These are phyloP conservation scores for Acronicta leporina DNA, from an alignment of 2,888 invertebrate species.

Conservation along the genomic window DNA sequence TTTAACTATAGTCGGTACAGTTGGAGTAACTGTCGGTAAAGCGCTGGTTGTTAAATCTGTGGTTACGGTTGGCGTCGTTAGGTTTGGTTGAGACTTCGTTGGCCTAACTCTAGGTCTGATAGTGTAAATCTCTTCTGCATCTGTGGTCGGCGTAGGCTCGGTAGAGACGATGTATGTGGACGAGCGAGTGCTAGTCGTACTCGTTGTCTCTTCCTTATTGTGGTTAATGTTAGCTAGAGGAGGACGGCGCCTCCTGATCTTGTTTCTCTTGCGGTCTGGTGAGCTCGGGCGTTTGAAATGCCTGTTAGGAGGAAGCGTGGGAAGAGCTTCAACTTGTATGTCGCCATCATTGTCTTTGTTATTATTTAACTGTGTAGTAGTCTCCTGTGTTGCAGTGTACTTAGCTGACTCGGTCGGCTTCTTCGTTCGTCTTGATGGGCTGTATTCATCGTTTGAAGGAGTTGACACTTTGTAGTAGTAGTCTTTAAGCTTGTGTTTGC, in stretches of 20 bases:
- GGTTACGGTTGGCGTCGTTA: conserved; percentile 82
- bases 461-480: conserved; percentile 85
- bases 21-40: conserved; percentile 83
- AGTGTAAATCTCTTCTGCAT: conserved; percentile 75
- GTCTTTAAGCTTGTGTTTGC: conserved; percentile 82
- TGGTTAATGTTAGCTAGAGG: conserved; percentile 70
- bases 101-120: conserved; percentile 79
- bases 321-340: conserved; percentile 73
- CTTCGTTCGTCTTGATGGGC: conserved; percentile 76
- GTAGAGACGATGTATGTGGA: conserved; percentile 62
- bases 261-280: conserved; percentile 78
- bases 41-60: conserved; percentile 85
- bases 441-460: conserved; percentile 75
- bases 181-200: conserved; percentile 46
- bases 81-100: conserved; percentile 68
- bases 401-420: conserved; percentile 73
- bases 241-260: conserved; percentile 84
- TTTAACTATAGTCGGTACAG: conserved; percentile 79
- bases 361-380: conserved; percentile 68
- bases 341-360: conserved; percentile 62
- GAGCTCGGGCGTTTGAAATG: conserved; percentile 83
- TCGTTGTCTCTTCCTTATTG: conserved; percentile 71
- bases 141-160: conserved; percentile 67
- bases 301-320: conserved; percentile 83
- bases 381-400: conserved; percentile 62